Evolutionary conservation across 2,888 invertebrate genomes (phyloP), one percentile per base, ranked within the genome.

Genomic region (Acanthococcus lagerstroemiae): DNA sequence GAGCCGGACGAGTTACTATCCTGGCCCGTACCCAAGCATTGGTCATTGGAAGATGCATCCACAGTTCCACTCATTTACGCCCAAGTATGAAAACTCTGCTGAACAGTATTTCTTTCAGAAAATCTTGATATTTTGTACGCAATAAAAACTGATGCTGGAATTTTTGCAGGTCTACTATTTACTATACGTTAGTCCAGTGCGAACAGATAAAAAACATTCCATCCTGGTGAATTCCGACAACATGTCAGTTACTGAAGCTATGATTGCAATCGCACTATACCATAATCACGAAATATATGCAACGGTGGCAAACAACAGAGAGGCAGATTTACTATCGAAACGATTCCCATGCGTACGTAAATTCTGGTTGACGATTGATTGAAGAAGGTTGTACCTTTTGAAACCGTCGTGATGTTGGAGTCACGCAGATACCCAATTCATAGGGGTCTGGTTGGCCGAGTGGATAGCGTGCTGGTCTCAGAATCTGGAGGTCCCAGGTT

Each of bases 51-150:
- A 71, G 82, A 85, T 22, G 85, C 85, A 3, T 81, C 83, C 0
- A 83, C 85, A 0, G 78, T 85, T 1, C 85, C 85, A 1, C 79
- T 80, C 6, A 83, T 81, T 4, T 86, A 85, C 71, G 75, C 79
- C 22, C 80, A 80, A 61, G 72, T 73, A 68, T 37, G 3, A 37
- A 15, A 30, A 9, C 37, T 30, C 37, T n/a, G n/a, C n/a, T n/a
- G n/a, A n/a, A n/a, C n/a, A n/a, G n/a, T n/a, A n/a, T n/a, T n/a
- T n/a, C n/a, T n/a, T n/a, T n/a, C n/a, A n/a, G n/a, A n/a, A n/a
- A n/a, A n/a, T n/a, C n/a, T n/a, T n/a, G n/a, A n/a, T n/a, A n/a
- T n/a, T n/a, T n/a, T n/a, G n/a, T n/a, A n/a, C n/a, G n/a, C n/a
- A n/a, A n/a, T n/a, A n/a, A n/a, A n/a, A n/a, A n/a, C n/a, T n/a